Base-by-base conservation (phyloP, 2,888 invertebrate genomes). In the Helicoverpa assulta region DNA sequence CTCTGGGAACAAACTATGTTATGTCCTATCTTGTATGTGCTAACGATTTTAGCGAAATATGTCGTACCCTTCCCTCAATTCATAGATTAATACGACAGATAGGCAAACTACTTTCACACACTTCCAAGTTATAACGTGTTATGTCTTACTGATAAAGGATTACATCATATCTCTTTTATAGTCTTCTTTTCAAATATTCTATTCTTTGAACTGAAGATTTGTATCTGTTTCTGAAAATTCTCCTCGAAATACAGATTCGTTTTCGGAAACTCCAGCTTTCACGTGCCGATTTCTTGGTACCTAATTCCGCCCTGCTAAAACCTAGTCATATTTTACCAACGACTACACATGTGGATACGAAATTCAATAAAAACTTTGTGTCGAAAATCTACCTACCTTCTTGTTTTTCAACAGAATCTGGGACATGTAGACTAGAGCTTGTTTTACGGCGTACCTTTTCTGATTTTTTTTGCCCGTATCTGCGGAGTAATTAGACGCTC, bases 401-500 rank as follows among this genome's bases (percentile, higher is more conserved):
- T 43, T 43, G 5, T 18, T 47, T 43, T 51, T 5, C 2, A 16
- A 47, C 56, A 43, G 61, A 21, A 59, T 8, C 18, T 51, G 29
- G 50, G 16, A 14, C 21, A 29, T 18, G 5, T 59, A 16, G 50
- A 55, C 60, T 61, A 14, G 3, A 54, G 52, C 66, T 59, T 79
- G 67, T 69, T 76, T 76, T 52, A 57, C 64, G 62, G 65, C 29
- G 29, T 70, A 47, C 62, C 56, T 67, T 53, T 67, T 69, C 51
- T 54, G 63, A 33, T 70, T 43, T 69, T 81, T 76, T 80, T 77
- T 66, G 62, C 60, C 40, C 52, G 72, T 73, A 52, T 67, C 78
- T 71, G 60, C 50, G 71, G 73, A 76, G 71, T 73, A 82, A 83
- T 83, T 83, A 82, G 83, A 73, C 83, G 67, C 83, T 63, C 83